phyloP scores from a whole-genome alignment of 2,113 vertebrate genomes.

The Oreochromis aureus region DNA sequence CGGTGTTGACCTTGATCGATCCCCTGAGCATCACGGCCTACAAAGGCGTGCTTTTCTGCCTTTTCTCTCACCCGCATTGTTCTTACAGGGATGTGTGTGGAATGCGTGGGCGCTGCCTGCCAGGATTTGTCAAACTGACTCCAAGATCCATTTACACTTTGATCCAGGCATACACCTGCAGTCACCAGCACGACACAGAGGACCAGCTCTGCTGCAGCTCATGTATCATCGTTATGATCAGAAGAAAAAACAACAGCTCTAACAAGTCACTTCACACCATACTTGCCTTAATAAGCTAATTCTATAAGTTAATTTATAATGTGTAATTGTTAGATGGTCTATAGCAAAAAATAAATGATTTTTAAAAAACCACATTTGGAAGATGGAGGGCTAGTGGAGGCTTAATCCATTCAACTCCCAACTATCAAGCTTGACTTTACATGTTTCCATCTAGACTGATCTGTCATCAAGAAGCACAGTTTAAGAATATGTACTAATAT shows the following conservation, averaged over 20 bases:
- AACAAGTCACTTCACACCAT: background rate
- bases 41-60: conserved; percentile 8
- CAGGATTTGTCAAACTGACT: conserved; percentile 21
- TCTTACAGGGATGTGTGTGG: background rate
- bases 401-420: background rate
- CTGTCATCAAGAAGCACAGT: background rate
- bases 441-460: background rate
- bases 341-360: background rate
- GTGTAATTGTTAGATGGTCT: background rate
- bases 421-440: background rate
- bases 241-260: background rate
- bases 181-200: background rate
- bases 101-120: background rate
- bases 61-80: conserved; percentile 22
- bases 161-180: background rate
- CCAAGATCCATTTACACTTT: conserved; percentile 1
- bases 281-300: background rate
- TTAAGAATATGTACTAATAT: background rate
- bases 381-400: background rate
- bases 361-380: background rate
- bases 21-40: background rate
- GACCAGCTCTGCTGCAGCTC: background rate
- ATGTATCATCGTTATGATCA: background rate
- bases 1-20: conserved; percentile 41
- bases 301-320: background rate